A percentile compares a stretch with the other conserved stretches of the same genome.
These are phyloP conservation scores for Octopus sinensis DNA, from an alignment of 1,140 invertebrate species.

Conservation along the genomic window DNA sequence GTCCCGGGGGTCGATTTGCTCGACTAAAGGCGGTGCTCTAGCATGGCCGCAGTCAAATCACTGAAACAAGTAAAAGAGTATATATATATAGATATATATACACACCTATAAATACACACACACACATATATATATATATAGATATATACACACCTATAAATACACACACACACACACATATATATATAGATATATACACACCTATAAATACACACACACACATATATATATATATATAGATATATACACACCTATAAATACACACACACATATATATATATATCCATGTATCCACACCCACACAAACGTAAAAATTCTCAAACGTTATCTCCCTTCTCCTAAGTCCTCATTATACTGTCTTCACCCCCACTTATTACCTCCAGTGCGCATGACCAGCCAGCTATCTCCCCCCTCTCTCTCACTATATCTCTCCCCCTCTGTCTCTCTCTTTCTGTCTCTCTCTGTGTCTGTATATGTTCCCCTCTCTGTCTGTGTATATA, in stretches of 20 bases:
- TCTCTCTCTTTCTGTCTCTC: neutral
- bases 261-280: neutral
- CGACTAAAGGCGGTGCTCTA: too few relatives aligned
- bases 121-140: too few relatives aligned
- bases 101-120: neutral
- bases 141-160: too few relatives aligned
- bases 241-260: neutral
- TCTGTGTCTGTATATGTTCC: neutral
- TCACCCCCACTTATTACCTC: neutral
- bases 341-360: neutral
- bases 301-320: neutral
- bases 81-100: slow-evolving; percentile 1
- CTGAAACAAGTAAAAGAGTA: too few relatives aligned
- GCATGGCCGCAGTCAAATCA: too few relatives aligned
- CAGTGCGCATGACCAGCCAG: neutral
- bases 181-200: neutral
- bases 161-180: neutral
- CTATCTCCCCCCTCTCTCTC: neutral
- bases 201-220: neutral
- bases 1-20: too few relatives aligned
- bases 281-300: neutral
- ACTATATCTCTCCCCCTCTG: neutral
- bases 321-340: neutral
- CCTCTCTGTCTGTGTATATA: neutral
- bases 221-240: neutral